phyloP scores from a whole-genome alignment of 2,113 vertebrate genomes.

The Macaca fascicularis region DNA sequence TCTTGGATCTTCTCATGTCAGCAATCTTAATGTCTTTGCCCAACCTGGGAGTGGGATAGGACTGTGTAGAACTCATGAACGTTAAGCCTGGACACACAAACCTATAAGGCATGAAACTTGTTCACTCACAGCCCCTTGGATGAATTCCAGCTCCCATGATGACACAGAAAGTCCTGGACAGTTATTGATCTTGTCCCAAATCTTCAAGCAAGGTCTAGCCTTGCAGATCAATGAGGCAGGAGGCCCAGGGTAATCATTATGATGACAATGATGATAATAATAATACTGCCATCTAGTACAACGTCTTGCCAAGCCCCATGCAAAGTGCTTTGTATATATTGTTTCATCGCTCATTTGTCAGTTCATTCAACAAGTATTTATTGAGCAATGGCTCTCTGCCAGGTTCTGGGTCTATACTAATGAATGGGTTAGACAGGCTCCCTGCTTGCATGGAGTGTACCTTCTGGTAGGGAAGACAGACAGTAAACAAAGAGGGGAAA shows the following conservation, averaged over 20 bases:
- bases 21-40: not conserved
- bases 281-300: not conserved
- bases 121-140: not conserved
- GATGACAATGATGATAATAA: not conserved
- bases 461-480: not conserved
- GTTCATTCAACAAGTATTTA: not conserved
- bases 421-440: not conserved
- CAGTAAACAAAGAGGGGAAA: not conserved
- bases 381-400: not conserved
- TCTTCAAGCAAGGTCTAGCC: not conserved
- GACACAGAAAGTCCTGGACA: not conserved
- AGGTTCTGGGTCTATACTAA: not conserved
- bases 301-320: not conserved
- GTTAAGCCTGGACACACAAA: not conserved
- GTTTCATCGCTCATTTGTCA: not conserved
- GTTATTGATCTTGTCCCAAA: not conserved
- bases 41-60: accelerated
- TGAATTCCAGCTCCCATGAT: not conserved
- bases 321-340: not conserved
- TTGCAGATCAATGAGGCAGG: not conserved
- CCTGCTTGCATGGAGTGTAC: not conserved
- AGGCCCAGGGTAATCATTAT: not conserved
- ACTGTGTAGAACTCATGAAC: no score
- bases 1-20: not conserved
- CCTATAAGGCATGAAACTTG: not conserved